Evolutionary conservation across 2,888 invertebrate genomes (phyloP), one percentile per base, ranked within the genome.

Genomic region (Baronia brevicornis): DNA sequence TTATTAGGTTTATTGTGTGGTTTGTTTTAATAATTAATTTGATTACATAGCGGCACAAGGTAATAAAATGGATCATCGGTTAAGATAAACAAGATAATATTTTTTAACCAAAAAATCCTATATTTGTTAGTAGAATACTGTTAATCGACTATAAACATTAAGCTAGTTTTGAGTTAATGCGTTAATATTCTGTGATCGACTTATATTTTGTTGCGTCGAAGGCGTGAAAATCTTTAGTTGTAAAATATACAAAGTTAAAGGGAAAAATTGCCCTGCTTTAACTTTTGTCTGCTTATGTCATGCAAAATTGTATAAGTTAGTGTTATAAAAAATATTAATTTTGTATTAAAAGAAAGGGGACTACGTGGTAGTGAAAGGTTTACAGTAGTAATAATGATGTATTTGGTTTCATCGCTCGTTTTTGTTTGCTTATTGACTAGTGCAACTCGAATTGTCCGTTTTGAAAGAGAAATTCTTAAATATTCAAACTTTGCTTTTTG

Each of bases 51-150:
- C 63, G 64, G 68, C 71, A 69, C 70, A 70, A 71, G 60, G 61
- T 55, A 58, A 52, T 38, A 41, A 41, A 29, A 46, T 58, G 52
- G 39, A 56, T 44, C 66, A 63, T 67, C 58, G 63, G 57, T 62
- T 71, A 70, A 69, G 66, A 59, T 49, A 61, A 59, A 55, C 55
- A 47, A 65, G 51, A 67, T 55, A 59, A 65, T 69, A 67, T 70
- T 71, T 72, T 78, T 75, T 68, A 67, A 71, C 69, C 46, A 46
- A 71, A 72, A 72, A 72, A 75, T 54, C 59, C 54, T 74, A 75
- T 75, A 78, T 78, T 78, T 77, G 65, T 79, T 78, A 73, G 68
- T 67, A 69, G 62, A 63, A 39, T 61, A 70, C 66, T 67, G 63
- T 69, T 66, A 64, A 66, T 58, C 54, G 53, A 55, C 53, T 69